A percentile compares a stretch with the other conserved stretches of the same genome.
Evolutionary conservation across 2,113 vertebrate species (phyloP).

Genomic region (Fulica atra): DNA sequence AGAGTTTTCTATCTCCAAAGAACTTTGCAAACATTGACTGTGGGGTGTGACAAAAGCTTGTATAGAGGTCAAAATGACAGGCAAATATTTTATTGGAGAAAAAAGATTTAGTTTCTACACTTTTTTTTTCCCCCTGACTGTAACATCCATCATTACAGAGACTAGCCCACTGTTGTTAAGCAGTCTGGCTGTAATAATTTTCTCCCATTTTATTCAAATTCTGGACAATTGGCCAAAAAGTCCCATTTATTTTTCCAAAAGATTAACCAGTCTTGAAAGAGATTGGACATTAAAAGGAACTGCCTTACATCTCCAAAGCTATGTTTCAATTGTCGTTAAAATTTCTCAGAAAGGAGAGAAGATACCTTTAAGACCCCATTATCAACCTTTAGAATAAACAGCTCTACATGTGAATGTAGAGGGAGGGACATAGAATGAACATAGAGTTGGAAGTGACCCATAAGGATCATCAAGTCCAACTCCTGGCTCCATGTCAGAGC

Average conservation of each 20-base stretch:
- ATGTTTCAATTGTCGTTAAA: background rate
- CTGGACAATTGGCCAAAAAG: background rate
- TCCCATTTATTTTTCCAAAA: background rate
- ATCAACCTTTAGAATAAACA: background rate
- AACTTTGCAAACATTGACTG: background rate
- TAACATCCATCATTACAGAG: background rate
- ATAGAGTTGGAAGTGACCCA: no score
- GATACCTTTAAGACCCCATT: background rate
- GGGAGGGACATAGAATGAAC: background rate
- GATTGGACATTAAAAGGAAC: background rate
- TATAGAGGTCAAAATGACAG: background rate
- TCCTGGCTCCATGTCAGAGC: no score
- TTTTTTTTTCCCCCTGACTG: background rate
- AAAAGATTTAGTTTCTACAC: background rate
- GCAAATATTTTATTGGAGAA: background rate
- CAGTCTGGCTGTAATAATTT: background rate
- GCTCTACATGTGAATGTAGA: fast-evolving
- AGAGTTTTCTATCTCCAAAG: background rate
- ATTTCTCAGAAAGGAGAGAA: background rate
- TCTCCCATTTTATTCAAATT: background rate
- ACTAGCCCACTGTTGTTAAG: background rate
- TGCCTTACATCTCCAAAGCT: background rate
- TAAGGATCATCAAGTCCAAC: no score
- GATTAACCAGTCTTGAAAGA: background rate
- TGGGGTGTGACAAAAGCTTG: background rate